Percentiles rank a stretch among this genome's conserved stretches.
These are phyloP conservation scores for Polypedilum pembai DNA, from an alignment of 1,140 invertebrate species.

Conservation along the genomic window DNA sequence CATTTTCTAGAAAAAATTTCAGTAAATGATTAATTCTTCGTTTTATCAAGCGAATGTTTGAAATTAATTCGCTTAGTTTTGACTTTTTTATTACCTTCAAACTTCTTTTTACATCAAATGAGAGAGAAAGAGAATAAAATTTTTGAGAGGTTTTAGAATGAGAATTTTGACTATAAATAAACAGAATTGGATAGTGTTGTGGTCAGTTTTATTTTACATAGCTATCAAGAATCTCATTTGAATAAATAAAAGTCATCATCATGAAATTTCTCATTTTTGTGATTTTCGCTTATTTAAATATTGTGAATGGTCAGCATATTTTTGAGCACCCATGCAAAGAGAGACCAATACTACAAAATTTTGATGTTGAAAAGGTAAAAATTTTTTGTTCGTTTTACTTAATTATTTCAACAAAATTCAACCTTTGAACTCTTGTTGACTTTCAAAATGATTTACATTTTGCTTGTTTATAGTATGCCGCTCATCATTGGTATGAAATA, in stretches of 20 bases:
- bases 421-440: not conserved
- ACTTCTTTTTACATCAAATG: too few species aligned
- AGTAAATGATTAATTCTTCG: too few species aligned
- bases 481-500: not conserved
- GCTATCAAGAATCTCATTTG: not conserved
- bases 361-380: conserved; percentile 2
- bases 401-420: not conserved
- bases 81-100: too few species aligned
- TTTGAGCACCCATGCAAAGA: not conserved
- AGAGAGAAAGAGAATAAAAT: too few species aligned
- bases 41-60: too few species aligned
- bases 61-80: too few species aligned
- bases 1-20: too few species aligned
- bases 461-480: not conserved
- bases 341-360: not conserved
- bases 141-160: not conserved
- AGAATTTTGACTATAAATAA: not conserved
- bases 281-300: not conserved
- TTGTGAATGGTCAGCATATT: not conserved
- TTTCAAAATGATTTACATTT: not conserved
- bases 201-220: not conserved
- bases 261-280: not conserved
- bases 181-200: not conserved
- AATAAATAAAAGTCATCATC: not conserved
- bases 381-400: not conserved